These are phyloP conservation scores for Drosophila anomalipes DNA, from an alignment of 2,888 invertebrate genomes.

Conservation along the genomic window DNA sequence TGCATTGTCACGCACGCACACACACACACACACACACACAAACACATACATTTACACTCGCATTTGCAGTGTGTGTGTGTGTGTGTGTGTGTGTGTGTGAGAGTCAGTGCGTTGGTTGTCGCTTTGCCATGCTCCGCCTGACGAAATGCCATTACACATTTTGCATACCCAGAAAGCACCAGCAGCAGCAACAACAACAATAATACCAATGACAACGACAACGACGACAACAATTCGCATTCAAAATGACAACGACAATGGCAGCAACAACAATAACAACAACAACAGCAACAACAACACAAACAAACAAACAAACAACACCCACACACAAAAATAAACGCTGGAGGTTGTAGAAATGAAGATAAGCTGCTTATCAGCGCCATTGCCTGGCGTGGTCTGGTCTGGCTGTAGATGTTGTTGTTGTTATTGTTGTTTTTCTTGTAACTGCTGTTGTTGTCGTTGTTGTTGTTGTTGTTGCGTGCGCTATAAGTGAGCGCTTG, in stretches of 20 bases:
- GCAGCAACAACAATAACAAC: conserved; percentile 28
- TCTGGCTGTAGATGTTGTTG: conserved; percentile 3
- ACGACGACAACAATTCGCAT: conserved; percentile 55
- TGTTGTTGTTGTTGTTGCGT: conserved; percentile 30
- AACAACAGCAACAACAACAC: conserved; percentile 3
- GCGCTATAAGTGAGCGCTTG: conserved; percentile 64
- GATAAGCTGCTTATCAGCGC: conserved; percentile 81
- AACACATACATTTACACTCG: conserved; percentile 5
- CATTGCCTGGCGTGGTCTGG: conserved; percentile 60
- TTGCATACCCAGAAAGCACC: conserved; percentile 69
- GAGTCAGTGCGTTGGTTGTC: conserved; percentile 10
- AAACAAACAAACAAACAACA: conserved; percentile 51
- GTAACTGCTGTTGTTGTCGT: conserved; percentile 16
- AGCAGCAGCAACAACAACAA: conserved; percentile 41
- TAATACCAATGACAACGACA: conserved; percentile 41
- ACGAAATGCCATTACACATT: conserved; percentile 80
- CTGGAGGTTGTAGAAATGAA: conserved; percentile 77
- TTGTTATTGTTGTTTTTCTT: conserved; percentile 15
- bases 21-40: conserved; percentile 28
- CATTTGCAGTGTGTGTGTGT: conserved; percentile 11
- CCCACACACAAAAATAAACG: conserved; percentile 73
- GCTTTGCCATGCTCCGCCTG: conserved; percentile 76
- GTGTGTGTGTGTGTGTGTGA: conserved; percentile 21
- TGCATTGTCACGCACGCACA: conserved; percentile 56
- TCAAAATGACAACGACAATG: conserved; percentile 59